Percentiles rank a stretch among this genome's conserved stretches.
These are phyloP conservation scores for Uloborus diversus DNA, from an alignment of 1,140 invertebrate species.

Conservation along the genomic window DNA sequence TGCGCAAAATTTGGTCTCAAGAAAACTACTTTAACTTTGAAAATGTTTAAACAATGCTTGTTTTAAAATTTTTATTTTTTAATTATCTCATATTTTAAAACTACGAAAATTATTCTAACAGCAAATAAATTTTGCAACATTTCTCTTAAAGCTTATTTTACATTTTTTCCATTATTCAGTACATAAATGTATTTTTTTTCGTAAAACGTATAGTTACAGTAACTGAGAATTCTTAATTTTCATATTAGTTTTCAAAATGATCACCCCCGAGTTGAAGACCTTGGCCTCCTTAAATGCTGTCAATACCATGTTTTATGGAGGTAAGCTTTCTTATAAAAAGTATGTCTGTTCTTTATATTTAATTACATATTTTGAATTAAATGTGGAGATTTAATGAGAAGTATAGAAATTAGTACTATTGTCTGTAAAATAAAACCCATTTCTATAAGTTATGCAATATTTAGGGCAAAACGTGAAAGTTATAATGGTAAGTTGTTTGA, in stretches of 20 bases:
- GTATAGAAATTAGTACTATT: background rate
- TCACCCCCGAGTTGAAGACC: conserved; percentile 10
- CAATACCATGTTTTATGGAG: conserved; percentile 38
- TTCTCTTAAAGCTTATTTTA: no score
- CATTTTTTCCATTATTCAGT: no score
- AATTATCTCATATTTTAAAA: no score
- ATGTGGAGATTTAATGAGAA: background rate
- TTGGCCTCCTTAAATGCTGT: conserved; percentile 20
- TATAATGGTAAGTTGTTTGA: background rate
- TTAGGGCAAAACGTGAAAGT: background rate
- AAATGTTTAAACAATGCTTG: no score
- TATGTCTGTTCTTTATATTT: background rate
- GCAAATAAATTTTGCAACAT: no score
- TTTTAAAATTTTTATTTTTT: no score
- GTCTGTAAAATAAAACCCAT: background rate
- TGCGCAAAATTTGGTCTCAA: no score
- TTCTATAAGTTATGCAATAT: background rate
- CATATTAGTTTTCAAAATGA: conserved; percentile 19
- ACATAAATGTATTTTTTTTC: no score
- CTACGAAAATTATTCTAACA: no score
- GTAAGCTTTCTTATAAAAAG: background rate
- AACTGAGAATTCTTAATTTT: no score
- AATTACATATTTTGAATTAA: background rate
- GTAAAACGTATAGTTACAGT: no score
- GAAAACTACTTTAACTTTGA: no score